Evolutionary conservation across 2,113 vertebrate species (phyloP), one percentile per base, ranked within the genome.

Genomic region (Xenus cinereus): DNA sequence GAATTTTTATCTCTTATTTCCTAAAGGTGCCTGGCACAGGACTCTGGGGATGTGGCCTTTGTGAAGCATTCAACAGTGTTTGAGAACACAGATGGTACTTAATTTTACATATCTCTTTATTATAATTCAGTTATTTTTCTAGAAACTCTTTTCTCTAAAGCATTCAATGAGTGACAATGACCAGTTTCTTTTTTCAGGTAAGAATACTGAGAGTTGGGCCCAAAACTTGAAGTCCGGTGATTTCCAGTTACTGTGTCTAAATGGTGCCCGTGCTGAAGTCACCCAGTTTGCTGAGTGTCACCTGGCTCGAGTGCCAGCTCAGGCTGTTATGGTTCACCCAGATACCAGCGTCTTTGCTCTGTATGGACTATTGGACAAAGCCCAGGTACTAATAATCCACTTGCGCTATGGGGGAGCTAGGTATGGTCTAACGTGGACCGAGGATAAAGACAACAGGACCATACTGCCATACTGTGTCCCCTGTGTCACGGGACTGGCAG

Each of bases 161-260:
- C 32, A 66, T 63, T 89, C 15, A 51, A 3, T 60, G 45, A 79
- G 7, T 66, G 32, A 66, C 53, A 72, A 18, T 13, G 41, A 71
- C 35, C 12, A 17, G 4, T 82, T 93, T 91, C 7, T 87, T 76
- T 76, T 96, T 82, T 54, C 95, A 99, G 99, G 99, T 90, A 98
- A 98, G 69, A 98, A 98, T 28, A 41, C 41, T 3, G 98, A 98
- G 10, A 24, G 97, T 5, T 99, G 99, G 99, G 97, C 99, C 9
- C 19, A 41, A 6, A 72, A 92, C 41, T 97, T 99, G 68, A 94
- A 48, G 18, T 98, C 98, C 5, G 97, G 74, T 45, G 97, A 99
- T 69, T 99, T 99, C 90, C 98, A 99, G 97, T 98, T 99, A 75
- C 98, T 99, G 57, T 99, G 99, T 87, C 97, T 97, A 75, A 99